A percentile compares a stretch with the other conserved stretches of the same genome.
These are phyloP conservation scores for Flabesymbios commensalis DNA, from an alignment of 2,888 invertebrate genomes.

Conservation along the genomic window DNA sequence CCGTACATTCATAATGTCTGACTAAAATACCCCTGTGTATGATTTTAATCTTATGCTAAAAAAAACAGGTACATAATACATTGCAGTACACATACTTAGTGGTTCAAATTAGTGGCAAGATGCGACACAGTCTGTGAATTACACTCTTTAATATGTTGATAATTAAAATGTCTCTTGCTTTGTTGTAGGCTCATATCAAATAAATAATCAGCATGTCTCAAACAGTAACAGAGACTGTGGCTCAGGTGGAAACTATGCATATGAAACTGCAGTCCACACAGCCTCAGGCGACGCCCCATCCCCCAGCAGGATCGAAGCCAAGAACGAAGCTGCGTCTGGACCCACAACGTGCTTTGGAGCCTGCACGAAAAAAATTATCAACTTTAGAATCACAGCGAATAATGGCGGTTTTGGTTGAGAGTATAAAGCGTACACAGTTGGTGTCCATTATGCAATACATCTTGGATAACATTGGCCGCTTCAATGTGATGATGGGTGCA, in stretches of 20 bases:
- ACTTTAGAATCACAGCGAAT: constrained; percentile 59
- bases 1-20: no score
- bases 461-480: constrained; percentile 50
- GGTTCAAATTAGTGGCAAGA: no score
- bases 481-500: constrained; percentile 47
- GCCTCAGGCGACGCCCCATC: neutral
- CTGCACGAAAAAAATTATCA: constrained; percentile 57
- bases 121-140: no score
- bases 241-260: constrained; percentile 1
- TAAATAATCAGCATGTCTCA: no score
- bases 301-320: neutral
- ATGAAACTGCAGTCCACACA: neutral
- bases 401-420: constrained; percentile 59
- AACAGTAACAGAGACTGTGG: neutral
- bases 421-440: constrained; percentile 50
- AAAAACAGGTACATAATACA: no score
- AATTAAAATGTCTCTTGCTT: no score
- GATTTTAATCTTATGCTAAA: no score
- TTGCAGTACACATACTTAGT: no score
- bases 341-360: constrained; percentile 57
- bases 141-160: no score
- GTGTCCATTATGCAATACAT: constrained; percentile 52
- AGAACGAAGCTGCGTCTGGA: constrained; percentile 30
- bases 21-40: no score
- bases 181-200: no score